A percentile compares a stretch with the other conserved stretches of the same genome.
phyloP scores from a whole-genome alignment of 2,888 invertebrate species.

The Lithosia quadra region DNA sequence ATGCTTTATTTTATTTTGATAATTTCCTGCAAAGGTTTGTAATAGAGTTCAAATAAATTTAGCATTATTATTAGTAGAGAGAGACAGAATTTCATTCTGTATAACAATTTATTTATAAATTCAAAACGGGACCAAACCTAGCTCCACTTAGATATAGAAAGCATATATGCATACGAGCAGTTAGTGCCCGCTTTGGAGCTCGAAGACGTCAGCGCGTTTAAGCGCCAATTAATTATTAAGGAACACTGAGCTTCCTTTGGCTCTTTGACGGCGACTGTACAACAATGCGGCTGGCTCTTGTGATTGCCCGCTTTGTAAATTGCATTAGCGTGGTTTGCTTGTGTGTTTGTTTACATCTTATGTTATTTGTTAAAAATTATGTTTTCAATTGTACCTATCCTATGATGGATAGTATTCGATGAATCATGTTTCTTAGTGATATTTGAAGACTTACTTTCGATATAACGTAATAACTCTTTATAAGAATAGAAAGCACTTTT shows the following conservation, averaged over 20 bases:
- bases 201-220: conserved; percentile 85
- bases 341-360: conserved; percentile 52
- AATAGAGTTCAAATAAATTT: too few species aligned
- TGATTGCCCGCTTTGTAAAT: conserved; percentile 84
- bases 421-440: neutral
- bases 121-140: conserved; percentile 61
- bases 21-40: too few species aligned
- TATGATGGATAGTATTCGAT: neutral
- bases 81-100: too few species aligned
- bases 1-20: too few species aligned
- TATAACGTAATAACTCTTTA: conserved; percentile 48
- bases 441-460: conserved; percentile 23
- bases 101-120: conserved; percentile 49
- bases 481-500: conserved; percentile 70
- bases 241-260: conserved; percentile 79
- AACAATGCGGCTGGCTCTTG: conserved; percentile 82
- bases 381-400: neutral
- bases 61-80: too few species aligned
- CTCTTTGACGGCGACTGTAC: conserved; percentile 82
- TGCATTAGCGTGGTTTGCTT: conserved; percentile 73
- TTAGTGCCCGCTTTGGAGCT: conserved; percentile 73
- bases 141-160: conserved; percentile 61
- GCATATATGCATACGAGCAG: conserved; percentile 77
- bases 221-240: conserved; percentile 86
- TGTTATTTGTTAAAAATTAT: conserved; percentile 21